A percentile compares a stretch with the other conserved stretches of the same genome.
phyloP scores from a whole-genome alignment of 2,888 invertebrate genomes.

The Labia minor region DNA sequence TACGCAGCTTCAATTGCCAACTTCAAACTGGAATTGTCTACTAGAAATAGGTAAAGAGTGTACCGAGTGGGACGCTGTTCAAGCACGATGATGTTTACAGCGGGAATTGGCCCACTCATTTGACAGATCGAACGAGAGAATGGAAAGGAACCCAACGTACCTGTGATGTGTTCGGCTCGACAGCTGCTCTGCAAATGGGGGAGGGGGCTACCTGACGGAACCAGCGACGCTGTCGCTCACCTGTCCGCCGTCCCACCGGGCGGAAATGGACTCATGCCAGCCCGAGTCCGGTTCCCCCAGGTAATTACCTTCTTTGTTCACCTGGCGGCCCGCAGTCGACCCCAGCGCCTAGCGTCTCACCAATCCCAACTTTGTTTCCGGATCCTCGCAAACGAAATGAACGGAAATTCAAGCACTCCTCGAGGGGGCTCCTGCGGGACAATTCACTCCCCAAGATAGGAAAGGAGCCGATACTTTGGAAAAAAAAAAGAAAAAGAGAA shows the following conservation, averaged over 20 bases:
- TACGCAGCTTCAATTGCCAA: background rate
- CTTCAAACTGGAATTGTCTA: too few relatives aligned
- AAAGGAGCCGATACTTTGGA: too few relatives aligned
- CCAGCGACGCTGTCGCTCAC: slow-evolving; percentile 1
- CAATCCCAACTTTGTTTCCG: too few relatives aligned
- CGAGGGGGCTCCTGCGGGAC: too few relatives aligned
- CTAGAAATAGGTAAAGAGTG: background rate
- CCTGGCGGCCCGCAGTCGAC: background rate
- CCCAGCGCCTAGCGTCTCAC: background rate
- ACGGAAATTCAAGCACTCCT: too few relatives aligned
- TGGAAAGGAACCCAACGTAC: background rate
- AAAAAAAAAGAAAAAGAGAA: too few relatives aligned
- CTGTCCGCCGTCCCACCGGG: background rate
- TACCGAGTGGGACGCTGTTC: background rate
- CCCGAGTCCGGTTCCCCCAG: background rate
- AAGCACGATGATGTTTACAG: background rate
- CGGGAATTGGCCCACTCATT: background rate
- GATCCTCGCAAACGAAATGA: too few relatives aligned
- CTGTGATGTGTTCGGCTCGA: background rate
- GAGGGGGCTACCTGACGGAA: background rate
- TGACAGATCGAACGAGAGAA: background rate
- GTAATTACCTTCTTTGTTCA: slow-evolving; percentile 5
- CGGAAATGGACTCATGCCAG: background rate
- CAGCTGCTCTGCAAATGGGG: slow-evolving; percentile 2
- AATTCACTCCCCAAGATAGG: too few relatives aligned